Evolutionary conservation across 2,113 vertebrate genomes (phyloP).

Genomic region (Mirounga angustirostris): DNA sequence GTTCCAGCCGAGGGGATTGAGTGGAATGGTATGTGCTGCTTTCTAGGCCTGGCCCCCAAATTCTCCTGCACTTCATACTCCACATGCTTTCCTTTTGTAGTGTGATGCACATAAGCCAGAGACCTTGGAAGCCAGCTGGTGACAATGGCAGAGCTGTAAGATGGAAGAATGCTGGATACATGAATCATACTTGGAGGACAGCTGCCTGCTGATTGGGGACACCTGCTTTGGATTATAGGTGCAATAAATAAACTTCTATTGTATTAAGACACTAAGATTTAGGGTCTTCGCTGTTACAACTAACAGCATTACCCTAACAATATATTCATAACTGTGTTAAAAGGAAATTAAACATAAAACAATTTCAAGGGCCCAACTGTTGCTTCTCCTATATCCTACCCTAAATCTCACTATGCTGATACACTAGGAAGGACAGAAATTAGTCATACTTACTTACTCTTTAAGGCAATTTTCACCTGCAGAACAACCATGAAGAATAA

Average conservation of each 20-base stretch:
- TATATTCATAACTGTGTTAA: neutral
- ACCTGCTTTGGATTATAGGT: too few relatives aligned
- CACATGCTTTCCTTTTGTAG: neutral
- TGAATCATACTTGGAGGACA: neutral
- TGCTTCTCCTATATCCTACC: neutral
- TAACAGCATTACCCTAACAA: neutral
- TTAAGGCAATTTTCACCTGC: neutral
- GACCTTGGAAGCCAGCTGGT: neutral
- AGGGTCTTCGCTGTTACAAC: neutral
- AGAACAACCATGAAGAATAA: neutral
- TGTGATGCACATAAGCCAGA: neutral
- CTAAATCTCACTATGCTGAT: neutral
- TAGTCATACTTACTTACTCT: neutral
- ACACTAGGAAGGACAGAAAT: neutral
- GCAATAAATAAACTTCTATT: neutral
- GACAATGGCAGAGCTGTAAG: neutral
- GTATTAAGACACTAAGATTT: neutral
- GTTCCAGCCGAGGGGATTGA: neutral
- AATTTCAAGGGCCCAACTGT: neutral
- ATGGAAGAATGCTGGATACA: neutral
- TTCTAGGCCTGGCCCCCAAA: neutral
- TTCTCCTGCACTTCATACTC: neutral
- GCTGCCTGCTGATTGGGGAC: neutral
- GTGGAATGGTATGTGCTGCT: neutral
- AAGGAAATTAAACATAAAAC: neutral